Evolutionary conservation across 2,888 invertebrate species (phyloP).

Genomic region (Tuta absoluta): DNA sequence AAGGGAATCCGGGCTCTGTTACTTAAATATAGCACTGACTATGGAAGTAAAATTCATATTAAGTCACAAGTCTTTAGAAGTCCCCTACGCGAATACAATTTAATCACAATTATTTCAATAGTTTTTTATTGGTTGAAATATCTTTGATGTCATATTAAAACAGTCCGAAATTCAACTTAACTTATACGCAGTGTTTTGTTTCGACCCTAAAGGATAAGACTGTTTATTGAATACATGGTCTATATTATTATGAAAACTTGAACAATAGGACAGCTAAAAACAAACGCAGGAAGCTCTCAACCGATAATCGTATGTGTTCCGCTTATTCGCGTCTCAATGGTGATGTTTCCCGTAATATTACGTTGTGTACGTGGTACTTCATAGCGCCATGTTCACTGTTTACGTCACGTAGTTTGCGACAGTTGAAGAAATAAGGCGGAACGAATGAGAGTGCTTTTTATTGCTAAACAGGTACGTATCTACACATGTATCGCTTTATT

Average conservation of each 20-base stretch:
- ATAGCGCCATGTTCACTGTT: neutral
- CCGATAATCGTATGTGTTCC: conserved; percentile 46
- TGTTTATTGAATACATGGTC: neutral
- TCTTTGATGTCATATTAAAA: too few species aligned
- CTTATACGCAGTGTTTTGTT: too few species aligned
- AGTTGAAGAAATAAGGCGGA: conserved; percentile 41
- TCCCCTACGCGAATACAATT: too few species aligned
- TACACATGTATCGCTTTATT: conserved; percentile 14
- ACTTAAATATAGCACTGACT: too few species aligned
- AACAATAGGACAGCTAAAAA: conserved; percentile 58
- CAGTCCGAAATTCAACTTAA: too few species aligned
- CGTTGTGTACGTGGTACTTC: conserved; percentile 26
- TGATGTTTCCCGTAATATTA: conserved; percentile 37
- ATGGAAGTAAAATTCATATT: too few species aligned
- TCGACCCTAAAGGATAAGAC: neutral
- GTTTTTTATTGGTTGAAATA: too few species aligned
- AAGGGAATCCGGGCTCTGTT: too few species aligned
- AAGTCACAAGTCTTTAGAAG: too few species aligned
- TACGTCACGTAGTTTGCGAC: conserved; percentile 34
- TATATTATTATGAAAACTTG: conserved; percentile 37
- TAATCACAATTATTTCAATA: too few species aligned
- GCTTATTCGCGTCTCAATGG: conserved; percentile 33
- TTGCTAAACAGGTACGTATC: conserved; percentile 18
- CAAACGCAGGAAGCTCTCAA: conserved; percentile 60
- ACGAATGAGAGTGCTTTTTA: conserved; percentile 29